Evolutionary conservation across 2,888 invertebrate species (phyloP).

Genomic region (Mimas tiliae): DNA sequence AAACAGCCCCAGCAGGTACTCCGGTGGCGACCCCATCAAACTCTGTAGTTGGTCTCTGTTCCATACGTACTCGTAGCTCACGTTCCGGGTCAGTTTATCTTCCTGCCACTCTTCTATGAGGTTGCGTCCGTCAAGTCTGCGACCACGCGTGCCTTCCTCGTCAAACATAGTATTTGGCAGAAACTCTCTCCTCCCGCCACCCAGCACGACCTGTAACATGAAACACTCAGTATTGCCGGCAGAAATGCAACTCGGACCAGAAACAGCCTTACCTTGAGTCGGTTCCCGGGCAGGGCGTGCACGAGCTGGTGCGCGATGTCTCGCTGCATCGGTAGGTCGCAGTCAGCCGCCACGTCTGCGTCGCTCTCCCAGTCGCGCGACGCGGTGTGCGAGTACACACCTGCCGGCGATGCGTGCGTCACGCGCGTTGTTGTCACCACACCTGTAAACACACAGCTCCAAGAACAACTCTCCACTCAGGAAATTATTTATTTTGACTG

Average conservation of each 20-base stretch:
- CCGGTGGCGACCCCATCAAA: conserved; percentile 75
- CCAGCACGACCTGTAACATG: conserved; percentile 85
- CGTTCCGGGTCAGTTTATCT: conserved; percentile 66
- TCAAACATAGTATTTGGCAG: conserved; percentile 82
- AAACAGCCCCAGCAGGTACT: conserved; percentile 87
- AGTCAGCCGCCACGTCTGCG: conserved; percentile 68
- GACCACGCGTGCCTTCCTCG: conserved; percentile 75
- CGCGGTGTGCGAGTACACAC: conserved; percentile 87
- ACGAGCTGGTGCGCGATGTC: conserved; percentile 90
- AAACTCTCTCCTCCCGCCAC: conserved; percentile 89
- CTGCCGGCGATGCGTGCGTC: conserved; percentile 91
- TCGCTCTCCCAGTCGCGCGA: conserved; percentile 90
- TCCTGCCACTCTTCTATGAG: conserved; percentile 87
- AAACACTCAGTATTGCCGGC: background rate
- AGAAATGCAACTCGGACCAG: background rate
- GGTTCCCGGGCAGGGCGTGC: conserved; percentile 85
- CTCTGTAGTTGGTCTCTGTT: conserved; percentile 83
- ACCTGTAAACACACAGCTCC: too few species aligned
- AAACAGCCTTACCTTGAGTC: conserved; percentile 83
- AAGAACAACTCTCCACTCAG: too few species aligned
- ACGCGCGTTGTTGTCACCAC: conserved; percentile 90
- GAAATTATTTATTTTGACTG: too few species aligned
- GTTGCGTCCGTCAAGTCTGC: conserved; percentile 85
- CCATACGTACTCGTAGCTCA: conserved; percentile 80
- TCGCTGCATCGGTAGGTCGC: conserved; percentile 69